Conservation (phyloP, 2,797 vertebrate genomes). For the Mus spretus region DNA sequence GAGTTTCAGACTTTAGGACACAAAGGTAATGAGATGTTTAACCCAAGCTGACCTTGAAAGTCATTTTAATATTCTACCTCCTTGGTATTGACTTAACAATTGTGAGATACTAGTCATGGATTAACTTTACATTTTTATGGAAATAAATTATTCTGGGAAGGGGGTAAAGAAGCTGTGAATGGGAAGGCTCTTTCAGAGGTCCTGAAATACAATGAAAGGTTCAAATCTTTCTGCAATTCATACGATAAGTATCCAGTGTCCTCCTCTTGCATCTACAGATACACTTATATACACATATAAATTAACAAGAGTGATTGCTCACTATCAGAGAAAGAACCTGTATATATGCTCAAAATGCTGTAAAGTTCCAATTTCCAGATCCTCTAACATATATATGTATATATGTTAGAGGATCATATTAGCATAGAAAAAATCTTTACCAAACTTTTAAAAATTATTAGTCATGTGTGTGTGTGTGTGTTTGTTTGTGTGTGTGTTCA, state of each 20-base stretch:
- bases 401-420: background rate
- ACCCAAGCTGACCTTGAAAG: background rate
- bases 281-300: background rate
- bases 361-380: background rate
- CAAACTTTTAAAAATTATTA: background rate
- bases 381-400: too few relatives aligned
- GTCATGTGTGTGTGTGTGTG: background rate
- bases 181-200: background rate
- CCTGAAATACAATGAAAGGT: too few relatives aligned
- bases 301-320: background rate
- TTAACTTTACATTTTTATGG: slow-evolving; percentile 8
- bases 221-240: background rate
- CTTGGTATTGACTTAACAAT: background rate
- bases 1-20: background rate
- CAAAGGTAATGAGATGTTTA: background rate
- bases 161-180: background rate
- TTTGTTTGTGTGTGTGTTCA: background rate
- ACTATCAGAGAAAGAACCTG: background rate
- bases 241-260: background rate
- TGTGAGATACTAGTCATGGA: background rate
- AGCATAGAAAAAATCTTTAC: background rate
- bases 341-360: background rate
- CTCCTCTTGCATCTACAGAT: too few relatives aligned
- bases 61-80: background rate
- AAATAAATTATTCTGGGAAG: background rate